Evolutionary conservation across 2,113 vertebrate genomes (phyloP).

Genomic region (Tragelaphus scriptus): DNA sequence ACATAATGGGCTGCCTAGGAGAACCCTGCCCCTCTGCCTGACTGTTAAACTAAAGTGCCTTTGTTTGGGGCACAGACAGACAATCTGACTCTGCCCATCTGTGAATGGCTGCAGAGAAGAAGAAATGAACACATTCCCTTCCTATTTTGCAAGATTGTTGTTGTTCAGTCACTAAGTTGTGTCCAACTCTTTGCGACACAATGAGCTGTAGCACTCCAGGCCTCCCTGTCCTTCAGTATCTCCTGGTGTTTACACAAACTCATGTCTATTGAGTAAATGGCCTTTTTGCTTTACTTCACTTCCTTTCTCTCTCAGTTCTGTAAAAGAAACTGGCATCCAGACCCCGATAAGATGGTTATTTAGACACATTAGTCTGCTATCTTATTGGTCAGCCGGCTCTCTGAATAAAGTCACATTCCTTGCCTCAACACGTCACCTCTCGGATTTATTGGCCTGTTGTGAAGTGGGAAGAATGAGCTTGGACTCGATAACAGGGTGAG

Average conservation of each 20-base stretch:
- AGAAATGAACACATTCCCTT: background rate
- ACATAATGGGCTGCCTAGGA: background rate
- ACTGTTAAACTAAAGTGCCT: background rate
- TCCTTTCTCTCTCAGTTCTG: background rate
- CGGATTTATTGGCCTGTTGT: background rate
- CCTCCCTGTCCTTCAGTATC: background rate
- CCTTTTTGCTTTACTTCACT: background rate
- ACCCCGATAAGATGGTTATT: background rate
- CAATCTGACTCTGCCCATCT: background rate
- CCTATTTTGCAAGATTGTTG: background rate
- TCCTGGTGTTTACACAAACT: background rate
- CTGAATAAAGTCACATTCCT: background rate
- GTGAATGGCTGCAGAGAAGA: background rate
- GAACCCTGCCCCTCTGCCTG: background rate
- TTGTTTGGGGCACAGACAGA: background rate
- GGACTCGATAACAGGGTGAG: background rate
- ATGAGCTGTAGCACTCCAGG: background rate
- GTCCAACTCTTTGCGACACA: background rate
- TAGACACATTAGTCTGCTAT: background rate
- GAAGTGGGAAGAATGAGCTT: background rate
- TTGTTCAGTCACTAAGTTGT: background rate
- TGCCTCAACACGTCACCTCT: background rate
- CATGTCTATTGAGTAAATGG: background rate
- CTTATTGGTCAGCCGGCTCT: background rate
- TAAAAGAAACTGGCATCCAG: background rate